These are phyloP conservation scores for Unio pictorum DNA, from an alignment of 2,888 invertebrate species.

Conservation along the genomic window DNA sequence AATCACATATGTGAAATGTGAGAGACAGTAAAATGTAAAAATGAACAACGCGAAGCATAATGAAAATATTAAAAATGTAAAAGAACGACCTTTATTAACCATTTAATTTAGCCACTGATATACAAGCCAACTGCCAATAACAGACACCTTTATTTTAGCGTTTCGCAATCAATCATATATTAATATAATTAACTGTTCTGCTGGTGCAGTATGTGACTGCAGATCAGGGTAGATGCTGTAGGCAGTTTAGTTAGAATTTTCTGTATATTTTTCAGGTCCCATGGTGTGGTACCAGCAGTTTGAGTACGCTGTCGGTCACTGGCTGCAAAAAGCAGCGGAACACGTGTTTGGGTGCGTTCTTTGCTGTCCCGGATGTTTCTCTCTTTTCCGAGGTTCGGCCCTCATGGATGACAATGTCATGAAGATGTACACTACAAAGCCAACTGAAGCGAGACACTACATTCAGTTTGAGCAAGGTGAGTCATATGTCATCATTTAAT, in stretches of 20 bases:
- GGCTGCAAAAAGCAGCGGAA: slow-evolving; percentile 99
- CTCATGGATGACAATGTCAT: slow-evolving; percentile 93
- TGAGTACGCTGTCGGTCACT: slow-evolving; percentile 99
- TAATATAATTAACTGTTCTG: not conserved
- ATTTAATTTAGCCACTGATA: too few species aligned
- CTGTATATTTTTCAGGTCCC: slow-evolving; percentile 77
- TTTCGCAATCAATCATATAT: too few species aligned
- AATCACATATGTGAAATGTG: too few species aligned
- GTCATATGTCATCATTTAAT: not conserved
- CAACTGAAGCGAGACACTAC: slow-evolving; percentile 83
- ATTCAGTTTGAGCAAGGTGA: slow-evolving; percentile 92
- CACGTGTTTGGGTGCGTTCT: slow-evolving; percentile 99
- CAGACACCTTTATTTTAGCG: too few species aligned
- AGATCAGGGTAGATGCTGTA: not conserved
- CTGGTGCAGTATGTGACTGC: too few species aligned
- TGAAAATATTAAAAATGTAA: too few species aligned
- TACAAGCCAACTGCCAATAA: too few species aligned
- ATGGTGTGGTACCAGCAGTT: slow-evolving; percentile 99
- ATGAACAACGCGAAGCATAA: too few species aligned
- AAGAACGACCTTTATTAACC: too few species aligned
- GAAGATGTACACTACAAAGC: slow-evolving; percentile 86
- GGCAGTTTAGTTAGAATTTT: not conserved
- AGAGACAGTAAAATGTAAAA: too few species aligned
- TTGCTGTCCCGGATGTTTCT: slow-evolving; percentile 94
- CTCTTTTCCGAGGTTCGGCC: slow-evolving; percentile 88